Conservation (phyloP, 2,797 vertebrate species). For the Morelia viridis region DNA sequence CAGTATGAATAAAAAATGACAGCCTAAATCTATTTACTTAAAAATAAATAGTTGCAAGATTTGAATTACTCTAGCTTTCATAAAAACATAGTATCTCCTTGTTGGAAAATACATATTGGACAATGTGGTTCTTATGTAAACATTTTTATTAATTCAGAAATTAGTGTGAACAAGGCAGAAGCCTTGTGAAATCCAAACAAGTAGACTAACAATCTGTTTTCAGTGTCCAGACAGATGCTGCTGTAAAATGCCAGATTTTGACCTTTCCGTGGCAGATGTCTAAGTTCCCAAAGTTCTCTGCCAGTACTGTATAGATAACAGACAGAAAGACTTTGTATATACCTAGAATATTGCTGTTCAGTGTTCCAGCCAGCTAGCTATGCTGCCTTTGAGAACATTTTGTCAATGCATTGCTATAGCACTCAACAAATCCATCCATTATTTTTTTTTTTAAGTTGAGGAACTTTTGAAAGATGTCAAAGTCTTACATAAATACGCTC, state of each 20-base stretch:
- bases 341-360: background rate
- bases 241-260: background rate
- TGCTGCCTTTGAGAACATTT: background rate
- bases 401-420: background rate
- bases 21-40: constrained; percentile 79
- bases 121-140: constrained; percentile 46
- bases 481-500: background rate
- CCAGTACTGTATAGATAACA: background rate
- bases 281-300: background rate
- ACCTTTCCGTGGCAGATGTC: background rate
- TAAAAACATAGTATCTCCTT: constrained; percentile 56
- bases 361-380: background rate
- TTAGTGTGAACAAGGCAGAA: background rate
- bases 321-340: background rate
- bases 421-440: background rate
- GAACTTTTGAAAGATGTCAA: background rate
- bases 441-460: background rate
- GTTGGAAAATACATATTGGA: constrained; percentile 60
- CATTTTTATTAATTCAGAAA: constrained; percentile 28
- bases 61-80: constrained; percentile 72
- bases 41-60: constrained; percentile 71
- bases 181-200: background rate
- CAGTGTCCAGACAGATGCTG: background rate
- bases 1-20: constrained; percentile 78
- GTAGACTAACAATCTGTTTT: background rate